Evolutionary conservation across 2,797 vertebrate species (phyloP), one percentile per base, ranked within the genome.

Genomic region (Nasua narica): DNA sequence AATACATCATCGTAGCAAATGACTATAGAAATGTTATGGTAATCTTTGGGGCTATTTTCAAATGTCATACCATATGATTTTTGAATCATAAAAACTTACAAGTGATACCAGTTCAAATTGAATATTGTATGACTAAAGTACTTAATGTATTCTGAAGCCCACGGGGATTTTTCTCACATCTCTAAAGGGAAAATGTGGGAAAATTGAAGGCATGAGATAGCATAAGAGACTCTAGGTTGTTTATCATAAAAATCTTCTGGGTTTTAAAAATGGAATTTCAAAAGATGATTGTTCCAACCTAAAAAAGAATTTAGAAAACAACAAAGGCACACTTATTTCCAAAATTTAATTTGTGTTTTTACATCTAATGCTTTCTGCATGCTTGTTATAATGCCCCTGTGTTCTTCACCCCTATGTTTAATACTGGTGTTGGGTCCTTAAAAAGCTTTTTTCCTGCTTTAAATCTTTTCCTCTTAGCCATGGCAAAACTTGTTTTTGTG

Each of bases 11-110:
- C 58, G 10, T 54, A 90, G 84, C 90, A 97, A 94, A 96, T 96
- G 67, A 92, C 94, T 96, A 88, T 52, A 96, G 52, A 98, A 97
- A 92, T 83, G 62, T 54, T 81, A 86, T 92, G 84, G 90, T 79
- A 77, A 83, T 95, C 90, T 94, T 96, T 72, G 50, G 94, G 81
- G 25, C 77, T 97, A 91, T 95, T 97, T 96, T 58, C 50, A 96
- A 97, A 96, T 97, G 69, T 87, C 85, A 87, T 86, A 90, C 40
- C 82, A 81, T 92, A 62, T 84, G 69, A 95, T 96, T 95, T 98
- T 97, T 94, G 69, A 98, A 95, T 97, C 74, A 91, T 87, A 95
- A 94, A 96, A 95, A 91, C 67, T 81, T 94, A 79, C 58, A 96
- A 95, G 37, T 95, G 86, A 96, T 94, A 94, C 50, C 82, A 96